A percentile compares a stretch with the other conserved stretches of the same genome.
phyloP scores from a whole-genome alignment of 2,797 vertebrate species.

The Hippocampus kuda region DNA sequence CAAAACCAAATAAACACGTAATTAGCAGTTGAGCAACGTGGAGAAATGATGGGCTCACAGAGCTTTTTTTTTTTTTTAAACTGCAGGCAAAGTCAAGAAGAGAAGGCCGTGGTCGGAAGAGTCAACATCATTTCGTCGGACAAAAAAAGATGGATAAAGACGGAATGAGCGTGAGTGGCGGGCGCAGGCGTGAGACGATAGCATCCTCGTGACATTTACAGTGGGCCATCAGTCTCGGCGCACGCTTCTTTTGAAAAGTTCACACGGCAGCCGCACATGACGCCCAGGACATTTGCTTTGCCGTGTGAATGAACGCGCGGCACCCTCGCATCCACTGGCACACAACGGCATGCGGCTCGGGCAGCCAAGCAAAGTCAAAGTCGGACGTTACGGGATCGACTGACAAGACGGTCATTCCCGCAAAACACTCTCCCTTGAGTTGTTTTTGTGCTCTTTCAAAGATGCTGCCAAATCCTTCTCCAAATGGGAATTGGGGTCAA shows the following conservation, averaged over 20 bases:
- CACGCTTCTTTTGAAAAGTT: constrained; percentile 58
- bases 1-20: constrained; percentile 30
- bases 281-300: constrained; percentile 45
- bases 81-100: constrained; percentile 13
- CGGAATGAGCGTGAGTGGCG: constrained; percentile 44
- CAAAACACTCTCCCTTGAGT: no score
- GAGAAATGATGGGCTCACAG: constrained; percentile 33
- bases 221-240: constrained; percentile 49
- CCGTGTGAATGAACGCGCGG: constrained; percentile 44
- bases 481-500: no score
- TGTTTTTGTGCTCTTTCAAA: no score
- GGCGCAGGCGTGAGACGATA: constrained; percentile 35
- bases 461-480: no score
- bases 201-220: constrained; percentile 65
- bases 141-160: constrained; percentile 21
- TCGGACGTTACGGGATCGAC: not conserved
- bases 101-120: constrained; percentile 20
- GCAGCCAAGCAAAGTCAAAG: not conserved
- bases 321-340: no score
- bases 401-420: not conserved
- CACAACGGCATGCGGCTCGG: not conserved
- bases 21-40: constrained; percentile 38
- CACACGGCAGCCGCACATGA: constrained; percentile 48
- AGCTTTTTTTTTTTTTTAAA: constrained; percentile 16
- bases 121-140: constrained; percentile 37